A percentile compares a stretch with the other conserved stretches of the same genome.
These are phyloP conservation scores for Heterotilapia buettikoferi DNA, from an alignment of 2,113 vertebrate species.

Conservation along the genomic window DNA sequence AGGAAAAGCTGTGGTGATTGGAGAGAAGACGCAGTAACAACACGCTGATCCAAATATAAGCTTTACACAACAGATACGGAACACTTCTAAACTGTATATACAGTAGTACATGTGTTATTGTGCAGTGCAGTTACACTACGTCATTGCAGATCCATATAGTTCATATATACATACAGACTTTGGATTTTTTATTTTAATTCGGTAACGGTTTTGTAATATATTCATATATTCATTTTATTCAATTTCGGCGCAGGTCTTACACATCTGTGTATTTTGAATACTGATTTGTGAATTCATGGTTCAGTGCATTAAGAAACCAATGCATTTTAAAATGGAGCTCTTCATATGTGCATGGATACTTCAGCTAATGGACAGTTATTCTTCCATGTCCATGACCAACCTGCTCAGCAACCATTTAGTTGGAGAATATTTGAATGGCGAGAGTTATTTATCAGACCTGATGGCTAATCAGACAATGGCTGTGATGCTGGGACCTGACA, in stretches of 20 bases:
- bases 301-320: neutral
- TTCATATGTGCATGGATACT: slow-evolving; percentile 1
- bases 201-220: neutral
- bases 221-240: neutral
- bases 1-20: neutral
- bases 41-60: neutral
- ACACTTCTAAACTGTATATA: neutral
- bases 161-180: neutral
- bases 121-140: neutral
- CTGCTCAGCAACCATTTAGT: slow-evolving; percentile 32
- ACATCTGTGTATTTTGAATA: slow-evolving; percentile 2
- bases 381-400: slow-evolving; percentile 1
- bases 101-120: neutral
- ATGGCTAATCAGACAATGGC: slow-evolving; percentile 23
- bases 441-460: slow-evolving; percentile 31
- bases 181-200: neutral
- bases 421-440: slow-evolving; percentile 18
- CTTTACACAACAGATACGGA: neutral
- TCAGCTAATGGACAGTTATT: slow-evolving; percentile 15
- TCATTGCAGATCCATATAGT: neutral
- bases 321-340: slow-evolving; percentile 6
- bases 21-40: neutral
- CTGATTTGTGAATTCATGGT: slow-evolving; percentile 17
- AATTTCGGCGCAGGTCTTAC: neutral
- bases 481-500: slow-evolving; percentile 17